Evolutionary conservation across 2,888 invertebrate genomes (phyloP).

Genomic region (Drosophila longiperda): DNA sequence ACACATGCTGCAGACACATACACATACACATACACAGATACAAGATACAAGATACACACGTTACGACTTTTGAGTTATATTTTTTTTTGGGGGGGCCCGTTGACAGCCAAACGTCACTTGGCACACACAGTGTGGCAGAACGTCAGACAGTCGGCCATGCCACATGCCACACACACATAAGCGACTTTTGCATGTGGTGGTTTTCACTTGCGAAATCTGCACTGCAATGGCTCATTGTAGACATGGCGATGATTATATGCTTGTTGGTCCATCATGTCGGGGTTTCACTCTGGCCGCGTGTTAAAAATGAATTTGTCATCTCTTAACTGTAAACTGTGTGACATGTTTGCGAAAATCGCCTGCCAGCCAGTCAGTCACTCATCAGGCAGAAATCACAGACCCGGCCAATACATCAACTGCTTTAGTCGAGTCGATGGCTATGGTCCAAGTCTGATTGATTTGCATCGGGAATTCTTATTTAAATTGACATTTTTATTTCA

Average conservation of each 20-base stretch:
- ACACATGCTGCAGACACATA: slow-evolving; percentile 62
- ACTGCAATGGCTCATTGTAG: slow-evolving; percentile 73
- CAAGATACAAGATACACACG: slow-evolving; percentile 50
- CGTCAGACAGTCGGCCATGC: slow-evolving; percentile 21
- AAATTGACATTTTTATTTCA: slow-evolving; percentile 70
- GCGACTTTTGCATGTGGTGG: slow-evolving; percentile 47
- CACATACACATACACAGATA: slow-evolving; percentile 25
- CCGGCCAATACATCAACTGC: slow-evolving; percentile 79
- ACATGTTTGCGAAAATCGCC: slow-evolving; percentile 78
- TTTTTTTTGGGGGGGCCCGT: slow-evolving; percentile 44
- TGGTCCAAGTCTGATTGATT: slow-evolving; percentile 83
- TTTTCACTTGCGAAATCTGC: slow-evolving; percentile 46
- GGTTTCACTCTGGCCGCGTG: slow-evolving; percentile 74
- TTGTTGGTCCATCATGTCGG: slow-evolving; percentile 56
- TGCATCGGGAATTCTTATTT: slow-evolving; percentile 78
- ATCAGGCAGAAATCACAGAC: slow-evolving; percentile 58
- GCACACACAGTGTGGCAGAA: slow-evolving; percentile 36
- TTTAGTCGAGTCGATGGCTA: slow-evolving; percentile 28
- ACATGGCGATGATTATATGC: slow-evolving; percentile 67
- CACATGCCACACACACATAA: slow-evolving; percentile 36
- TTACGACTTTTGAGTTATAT: slow-evolving; percentile 55
- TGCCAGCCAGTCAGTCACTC: slow-evolving; percentile 28
- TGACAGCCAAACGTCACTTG: slow-evolving; percentile 76
- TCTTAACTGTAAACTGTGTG: slow-evolving; percentile 77
- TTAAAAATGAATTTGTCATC: slow-evolving; percentile 83